Evolutionary conservation across 2,888 invertebrate species (phyloP).

Genomic region (Bellardia bayeri): DNA sequence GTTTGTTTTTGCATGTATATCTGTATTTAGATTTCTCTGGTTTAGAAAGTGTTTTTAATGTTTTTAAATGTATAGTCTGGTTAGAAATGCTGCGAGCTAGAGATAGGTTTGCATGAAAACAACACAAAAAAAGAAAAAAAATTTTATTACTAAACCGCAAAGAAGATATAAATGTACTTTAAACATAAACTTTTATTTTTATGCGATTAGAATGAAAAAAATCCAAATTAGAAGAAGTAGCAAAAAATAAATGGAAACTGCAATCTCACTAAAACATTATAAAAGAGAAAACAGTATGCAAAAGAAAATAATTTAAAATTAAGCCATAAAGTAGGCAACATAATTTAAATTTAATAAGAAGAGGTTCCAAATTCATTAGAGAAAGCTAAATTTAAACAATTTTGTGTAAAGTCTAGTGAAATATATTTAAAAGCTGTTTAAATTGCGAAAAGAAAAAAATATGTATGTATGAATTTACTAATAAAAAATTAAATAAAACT

Average conservation of each 20-base stretch:
- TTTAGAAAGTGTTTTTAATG: conserved; percentile 69
- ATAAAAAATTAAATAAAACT: not conserved
- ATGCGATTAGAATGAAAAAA: conserved; percentile 42
- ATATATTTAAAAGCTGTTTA: too few species aligned
- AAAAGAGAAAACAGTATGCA: conserved; percentile 31
- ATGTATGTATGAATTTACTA: not conserved
- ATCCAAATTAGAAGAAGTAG: conserved; percentile 13
- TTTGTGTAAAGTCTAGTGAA: not conserved
- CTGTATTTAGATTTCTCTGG: conserved; percentile 65
- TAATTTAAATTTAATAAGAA: not conserved
- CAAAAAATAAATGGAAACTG: conserved; percentile 7
- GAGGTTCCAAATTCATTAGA: not conserved
- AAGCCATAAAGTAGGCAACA: conserved; percentile 1
- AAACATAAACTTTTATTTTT: conserved; percentile 67
- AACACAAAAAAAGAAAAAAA: conserved; percentile 22
- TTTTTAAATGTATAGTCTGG: conserved; percentile 34
- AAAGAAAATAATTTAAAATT: not conserved
- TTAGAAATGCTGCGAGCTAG: conserved; percentile 11
- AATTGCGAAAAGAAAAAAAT: too few species aligned
- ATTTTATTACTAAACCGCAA: conserved; percentile 66
- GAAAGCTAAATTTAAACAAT: not conserved
- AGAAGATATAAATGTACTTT: conserved; percentile 63
- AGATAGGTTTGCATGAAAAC: conserved; percentile 1
- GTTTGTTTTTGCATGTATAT: conserved; percentile 23
- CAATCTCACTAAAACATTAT: conserved; percentile 53